A percentile compares a stretch with the other conserved stretches of the same genome.
Evolutionary conservation across 2,113 vertebrate genomes (phyloP).

Genomic region (Triplophysa siluroides): DNA sequence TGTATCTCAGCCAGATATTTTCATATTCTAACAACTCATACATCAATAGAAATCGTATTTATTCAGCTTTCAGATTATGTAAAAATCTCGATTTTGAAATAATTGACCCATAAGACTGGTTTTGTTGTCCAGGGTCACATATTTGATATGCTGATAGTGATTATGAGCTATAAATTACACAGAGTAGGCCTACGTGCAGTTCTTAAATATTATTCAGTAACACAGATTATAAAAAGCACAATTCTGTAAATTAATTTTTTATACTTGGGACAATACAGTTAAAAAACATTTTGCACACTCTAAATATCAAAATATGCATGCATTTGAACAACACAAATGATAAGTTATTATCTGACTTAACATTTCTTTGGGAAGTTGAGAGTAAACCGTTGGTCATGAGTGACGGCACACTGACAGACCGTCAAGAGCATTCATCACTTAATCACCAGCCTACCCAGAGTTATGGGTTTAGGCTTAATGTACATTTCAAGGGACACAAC

Average conservation of each 20-base stretch:
- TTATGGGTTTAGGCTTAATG: constrained; percentile 16
- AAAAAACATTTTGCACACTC: not conserved
- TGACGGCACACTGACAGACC: not conserved
- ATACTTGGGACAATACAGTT: not conserved
- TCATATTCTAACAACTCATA: no score
- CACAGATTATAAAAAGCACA: not conserved
- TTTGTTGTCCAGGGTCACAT: no score
- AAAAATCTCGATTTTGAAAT: no score
- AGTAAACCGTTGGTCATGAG: constrained; percentile 13
- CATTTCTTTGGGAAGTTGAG: not conserved
- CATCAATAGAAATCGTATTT: no score
- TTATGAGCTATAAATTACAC: not conserved
- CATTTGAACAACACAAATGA: not conserved
- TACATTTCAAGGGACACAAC: constrained; percentile 32
- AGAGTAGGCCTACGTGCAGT: no score
- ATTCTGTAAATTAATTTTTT: not conserved
- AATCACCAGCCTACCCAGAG: constrained; percentile 17
- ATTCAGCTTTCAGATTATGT: no score
- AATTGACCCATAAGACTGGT: no score
- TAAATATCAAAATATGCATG: constrained; percentile 5
- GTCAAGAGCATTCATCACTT: constrained; percentile 13
- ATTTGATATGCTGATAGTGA: no score
- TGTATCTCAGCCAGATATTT: no score
- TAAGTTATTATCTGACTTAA: no score
- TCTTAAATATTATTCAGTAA: not conserved